Evolutionary conservation across 2,113 vertebrate genomes (phyloP).

Genomic region (Tautogolabrus adspersus): DNA sequence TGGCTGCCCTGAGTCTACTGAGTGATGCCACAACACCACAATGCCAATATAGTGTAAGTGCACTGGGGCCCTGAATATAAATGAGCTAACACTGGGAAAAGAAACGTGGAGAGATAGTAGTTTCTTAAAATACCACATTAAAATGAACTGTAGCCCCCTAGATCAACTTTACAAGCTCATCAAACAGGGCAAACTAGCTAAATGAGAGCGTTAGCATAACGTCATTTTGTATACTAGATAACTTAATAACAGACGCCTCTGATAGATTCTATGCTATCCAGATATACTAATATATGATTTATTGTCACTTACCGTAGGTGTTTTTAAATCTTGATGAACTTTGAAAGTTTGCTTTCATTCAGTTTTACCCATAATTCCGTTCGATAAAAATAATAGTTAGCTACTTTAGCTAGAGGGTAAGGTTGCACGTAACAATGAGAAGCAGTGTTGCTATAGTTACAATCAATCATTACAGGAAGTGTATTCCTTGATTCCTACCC

Average conservation of each 20-base stretch:
- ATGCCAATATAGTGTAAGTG: conserved; percentile 74
- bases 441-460: conserved; percentile 8
- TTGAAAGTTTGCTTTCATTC: not conserved
- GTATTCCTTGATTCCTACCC: too few species aligned
- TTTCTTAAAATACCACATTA: conserved; percentile 33
- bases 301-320: not conserved
- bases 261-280: not conserved
- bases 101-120: conserved; percentile 25
- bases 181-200: not conserved
- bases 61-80: conserved; percentile 63
- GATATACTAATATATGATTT: not conserved
- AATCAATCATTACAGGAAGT: not conserved
- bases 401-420: not conserved
- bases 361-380: not conserved
- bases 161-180: conserved; percentile 1
- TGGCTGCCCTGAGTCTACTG: conserved; percentile 68
- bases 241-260: not conserved
- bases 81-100: conserved; percentile 69
- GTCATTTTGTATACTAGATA: not conserved
- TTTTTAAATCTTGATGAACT: not conserved
- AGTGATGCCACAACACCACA: conserved; percentile 79
- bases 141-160: conserved; percentile 24
- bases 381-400: not conserved
- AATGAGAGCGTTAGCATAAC: not conserved
- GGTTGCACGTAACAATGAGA: too few species aligned